Evolutionary conservation across 2,113 vertebrate species (phyloP).

Genomic region (Bucco capensis): DNA sequence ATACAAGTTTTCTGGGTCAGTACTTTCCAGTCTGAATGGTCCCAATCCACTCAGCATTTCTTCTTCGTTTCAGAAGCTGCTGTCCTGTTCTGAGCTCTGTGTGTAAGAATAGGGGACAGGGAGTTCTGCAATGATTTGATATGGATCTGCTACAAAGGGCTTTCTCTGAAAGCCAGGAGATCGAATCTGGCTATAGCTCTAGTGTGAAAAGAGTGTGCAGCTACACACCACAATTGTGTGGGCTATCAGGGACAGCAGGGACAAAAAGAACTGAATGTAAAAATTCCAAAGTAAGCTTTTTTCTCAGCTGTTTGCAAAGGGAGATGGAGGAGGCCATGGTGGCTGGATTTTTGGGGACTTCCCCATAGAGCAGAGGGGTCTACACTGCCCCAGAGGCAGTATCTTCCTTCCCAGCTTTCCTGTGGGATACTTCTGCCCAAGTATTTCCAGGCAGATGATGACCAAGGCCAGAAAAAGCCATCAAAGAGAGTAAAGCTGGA

Average conservation of each 20-base stretch:
- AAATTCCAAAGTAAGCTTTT: neutral
- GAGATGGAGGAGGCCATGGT: neutral
- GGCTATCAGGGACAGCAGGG: neutral
- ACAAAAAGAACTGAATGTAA: rapidly evolving
- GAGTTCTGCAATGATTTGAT: neutral
- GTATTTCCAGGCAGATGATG: neutral
- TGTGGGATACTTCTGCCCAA: neutral
- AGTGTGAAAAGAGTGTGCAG: neutral
- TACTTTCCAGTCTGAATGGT: neutral
- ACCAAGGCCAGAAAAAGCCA: neutral
- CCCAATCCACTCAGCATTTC: neutral
- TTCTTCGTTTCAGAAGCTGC: neutral
- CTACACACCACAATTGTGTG: neutral
- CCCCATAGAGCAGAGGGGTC: neutral
- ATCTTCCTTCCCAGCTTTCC: neutral
- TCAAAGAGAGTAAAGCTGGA: neutral
- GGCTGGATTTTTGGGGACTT: neutral
- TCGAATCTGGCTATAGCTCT: rapidly evolving
- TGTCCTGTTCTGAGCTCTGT: neutral
- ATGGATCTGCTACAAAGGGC: neutral
- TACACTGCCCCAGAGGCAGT: neutral
- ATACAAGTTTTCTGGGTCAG: neutral
- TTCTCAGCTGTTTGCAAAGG: neutral
- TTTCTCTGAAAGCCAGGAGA: neutral
- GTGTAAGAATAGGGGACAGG: neutral